A percentile compares a stretch with the other conserved stretches of the same genome.
phyloP scores from a whole-genome alignment of 2,113 vertebrate genomes.

The Hemiscyllium ocellatum region DNA sequence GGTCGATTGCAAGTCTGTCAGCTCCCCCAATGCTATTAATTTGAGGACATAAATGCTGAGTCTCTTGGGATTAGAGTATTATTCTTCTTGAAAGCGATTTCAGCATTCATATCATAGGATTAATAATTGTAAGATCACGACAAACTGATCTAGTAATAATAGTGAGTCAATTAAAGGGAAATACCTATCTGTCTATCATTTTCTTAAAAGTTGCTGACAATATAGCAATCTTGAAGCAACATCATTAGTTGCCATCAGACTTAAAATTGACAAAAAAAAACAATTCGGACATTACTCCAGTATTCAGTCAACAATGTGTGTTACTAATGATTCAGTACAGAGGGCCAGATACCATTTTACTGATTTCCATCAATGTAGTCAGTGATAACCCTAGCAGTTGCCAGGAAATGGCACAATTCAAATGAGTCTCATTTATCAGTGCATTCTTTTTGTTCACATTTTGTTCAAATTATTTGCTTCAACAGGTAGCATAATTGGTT shows the following conservation, averaged over 20 bases:
- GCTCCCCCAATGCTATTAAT: background rate
- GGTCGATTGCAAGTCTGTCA: background rate
- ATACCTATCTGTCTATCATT: background rate
- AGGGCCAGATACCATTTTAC: background rate
- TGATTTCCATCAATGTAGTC: background rate
- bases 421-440: background rate
- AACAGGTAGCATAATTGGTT: background rate
- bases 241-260: background rate
- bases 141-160: background rate
- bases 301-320: background rate
- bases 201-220: background rate
- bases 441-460: background rate
- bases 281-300: background rate
- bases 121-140: background rate
- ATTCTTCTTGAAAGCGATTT: background rate
- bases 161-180: background rate
- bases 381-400: background rate
- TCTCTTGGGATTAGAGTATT: background rate
- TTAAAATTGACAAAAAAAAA: background rate
- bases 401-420: background rate
- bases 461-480: background rate
- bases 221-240: background rate
- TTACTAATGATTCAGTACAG: background rate
- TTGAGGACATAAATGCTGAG: background rate
- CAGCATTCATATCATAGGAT: background rate